A percentile compares a stretch with the other conserved stretches of the same genome.
These are phyloP conservation scores for Resseliella maxima DNA, from an alignment of 2,888 invertebrate genomes.

Conservation along the genomic window DNA sequence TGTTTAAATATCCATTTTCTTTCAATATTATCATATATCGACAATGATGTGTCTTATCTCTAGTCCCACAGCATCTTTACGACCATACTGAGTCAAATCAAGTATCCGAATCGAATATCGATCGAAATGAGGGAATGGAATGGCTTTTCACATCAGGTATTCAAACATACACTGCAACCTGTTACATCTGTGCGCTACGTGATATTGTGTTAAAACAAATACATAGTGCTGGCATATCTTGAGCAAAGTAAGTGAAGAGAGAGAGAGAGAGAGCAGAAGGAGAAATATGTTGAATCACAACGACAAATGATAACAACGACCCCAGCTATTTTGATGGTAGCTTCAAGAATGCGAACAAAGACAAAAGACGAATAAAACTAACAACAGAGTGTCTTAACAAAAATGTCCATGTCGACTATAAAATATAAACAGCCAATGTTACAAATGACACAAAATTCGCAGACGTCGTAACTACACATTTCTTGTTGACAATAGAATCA, in stretches of 20 bases:
- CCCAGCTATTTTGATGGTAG: not conserved
- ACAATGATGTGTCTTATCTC: not conserved
- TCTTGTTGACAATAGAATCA: not conserved
- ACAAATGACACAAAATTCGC: not conserved
- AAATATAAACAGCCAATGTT: not conserved
- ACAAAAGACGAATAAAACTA: not conserved
- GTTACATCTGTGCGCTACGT: slow-evolving; percentile 1
- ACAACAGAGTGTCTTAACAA: not conserved
- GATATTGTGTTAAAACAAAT: not conserved
- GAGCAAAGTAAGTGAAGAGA: not conserved
- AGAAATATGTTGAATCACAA: not conserved
- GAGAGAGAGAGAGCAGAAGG: not conserved
- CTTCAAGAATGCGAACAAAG: not conserved
- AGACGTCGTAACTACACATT: slow-evolving; percentile 15
- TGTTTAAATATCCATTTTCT: slow-evolving; percentile 7
- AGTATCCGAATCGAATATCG: not conserved
- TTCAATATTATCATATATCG: slow-evolving; percentile 1
- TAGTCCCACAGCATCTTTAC: not conserved
- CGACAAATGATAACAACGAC: slow-evolving; percentile 29
- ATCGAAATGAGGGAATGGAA: not conserved
- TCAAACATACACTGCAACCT: not conserved
- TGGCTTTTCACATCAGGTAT: not conserved
- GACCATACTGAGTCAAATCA: not conserved
- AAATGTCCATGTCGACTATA: not conserved
- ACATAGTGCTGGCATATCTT: not conserved